These are phyloP conservation scores for Glomeris maerens DNA, from an alignment of 1,140 invertebrate genomes.

Conservation along the genomic window DNA sequence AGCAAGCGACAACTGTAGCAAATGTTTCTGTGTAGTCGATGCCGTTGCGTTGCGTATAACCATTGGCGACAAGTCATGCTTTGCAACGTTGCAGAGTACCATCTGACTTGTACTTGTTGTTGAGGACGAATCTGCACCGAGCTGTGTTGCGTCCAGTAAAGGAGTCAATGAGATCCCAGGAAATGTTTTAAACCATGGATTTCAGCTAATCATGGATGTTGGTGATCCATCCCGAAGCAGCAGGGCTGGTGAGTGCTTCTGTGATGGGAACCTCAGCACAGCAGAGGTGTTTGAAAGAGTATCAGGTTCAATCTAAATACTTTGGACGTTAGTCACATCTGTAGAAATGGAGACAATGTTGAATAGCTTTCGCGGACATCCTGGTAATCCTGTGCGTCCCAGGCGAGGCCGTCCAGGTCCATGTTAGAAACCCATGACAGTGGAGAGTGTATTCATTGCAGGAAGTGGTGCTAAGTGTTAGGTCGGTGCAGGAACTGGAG, in stretches of 20 bases:
- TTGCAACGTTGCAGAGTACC: conserved; percentile 25
- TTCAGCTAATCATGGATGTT: conserved; percentile 29
- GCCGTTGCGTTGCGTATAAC: conserved; percentile 27
- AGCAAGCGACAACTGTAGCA: conserved; percentile 25
- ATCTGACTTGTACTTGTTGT: conserved; percentile 21
- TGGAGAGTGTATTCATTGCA: too few species aligned
- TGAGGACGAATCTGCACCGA: conserved; percentile 28
- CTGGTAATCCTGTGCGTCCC: not conserved
- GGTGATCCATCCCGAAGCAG: conserved; percentile 24
- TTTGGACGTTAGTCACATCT: not conserved
- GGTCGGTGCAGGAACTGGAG: too few species aligned
- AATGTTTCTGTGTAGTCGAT: conserved; percentile 30
- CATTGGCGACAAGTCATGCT: conserved; percentile 29
- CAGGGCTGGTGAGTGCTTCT: conserved; percentile 24
- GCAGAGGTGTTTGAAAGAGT: not conserved
- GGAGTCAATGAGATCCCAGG: conserved; percentile 25
- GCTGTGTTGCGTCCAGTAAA: conserved; percentile 18
- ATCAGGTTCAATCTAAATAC: too few species aligned
- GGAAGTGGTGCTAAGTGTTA: too few species aligned
- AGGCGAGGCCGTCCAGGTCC: not conserved
- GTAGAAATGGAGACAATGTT: not conserved
- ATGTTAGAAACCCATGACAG: too few species aligned
- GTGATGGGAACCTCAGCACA: conserved; percentile 17
- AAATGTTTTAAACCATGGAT: conserved; percentile 27
- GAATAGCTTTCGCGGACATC: conserved; percentile 4